Base-by-base conservation (phyloP, 2,113 vertebrate genomes). In the Glareola pratincola region DNA sequence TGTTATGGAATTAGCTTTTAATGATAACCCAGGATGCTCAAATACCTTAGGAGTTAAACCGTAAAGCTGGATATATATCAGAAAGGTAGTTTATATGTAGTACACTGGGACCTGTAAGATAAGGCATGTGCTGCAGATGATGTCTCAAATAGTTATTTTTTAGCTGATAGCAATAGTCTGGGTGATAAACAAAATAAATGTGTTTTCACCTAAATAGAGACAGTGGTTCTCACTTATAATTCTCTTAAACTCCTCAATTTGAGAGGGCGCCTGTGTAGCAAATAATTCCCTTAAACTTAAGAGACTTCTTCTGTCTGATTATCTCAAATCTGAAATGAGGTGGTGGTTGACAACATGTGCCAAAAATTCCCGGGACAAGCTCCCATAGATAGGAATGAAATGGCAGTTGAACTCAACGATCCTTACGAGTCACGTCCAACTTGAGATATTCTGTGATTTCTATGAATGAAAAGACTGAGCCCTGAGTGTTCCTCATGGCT, bases 171-270 rank as follows among this genome's bases (percentile, higher is more conserved):
- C n/a, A 51, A 20, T 77, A 90, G n/a, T 45, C 43, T 79, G 19
- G 22, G 48, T 86, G 72, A 90, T 90, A 95, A 95, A 94, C 90
- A 90, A 92, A 92, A 93, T 60, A 45, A 78, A 79, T 74, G 6
- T 13, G 12, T 30, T 41, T 80, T 83, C 76, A 37, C 54, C 66
- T 91, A 76, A 86, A 66, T 50, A 69, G 22, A 86, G 59, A 41
- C 3, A 2, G 37, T 34, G 15, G 9, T 68, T 91, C 30, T 85
- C 30, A 51, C 50, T 66, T 82, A 27, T 39, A 88, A 11, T 24
- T 88, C 74, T 67, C 53, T 67, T 27, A 66, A 24, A 64, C 10
- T 62, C 43, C 62, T 50, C 57, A 41, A 7, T 73, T 67, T 85
- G 39, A 85, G 71, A 80, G 71, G 41, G 4, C 3, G 1, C 9